These are phyloP conservation scores for Papilio machaon DNA, from an alignment of 1,140 invertebrate species.

Conservation along the genomic window DNA sequence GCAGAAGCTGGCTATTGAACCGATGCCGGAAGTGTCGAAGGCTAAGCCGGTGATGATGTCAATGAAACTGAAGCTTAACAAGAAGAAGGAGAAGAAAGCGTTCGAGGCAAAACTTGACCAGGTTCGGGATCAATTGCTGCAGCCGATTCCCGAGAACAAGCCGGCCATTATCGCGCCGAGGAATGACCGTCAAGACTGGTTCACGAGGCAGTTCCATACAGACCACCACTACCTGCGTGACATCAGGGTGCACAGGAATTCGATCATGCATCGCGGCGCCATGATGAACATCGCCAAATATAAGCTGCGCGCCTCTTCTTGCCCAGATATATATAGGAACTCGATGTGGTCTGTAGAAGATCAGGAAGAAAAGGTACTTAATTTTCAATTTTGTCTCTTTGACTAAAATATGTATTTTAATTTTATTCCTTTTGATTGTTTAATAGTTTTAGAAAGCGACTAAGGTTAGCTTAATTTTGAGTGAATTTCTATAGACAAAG, in stretches of 20 bases:
- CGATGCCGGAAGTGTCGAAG: conserved; percentile 63
- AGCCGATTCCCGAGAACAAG: conserved; percentile 75
- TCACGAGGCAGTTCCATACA: conserved; percentile 82
- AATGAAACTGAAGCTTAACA: conserved; percentile 83
- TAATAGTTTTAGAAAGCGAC: neutral
- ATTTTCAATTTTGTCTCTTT: neutral
- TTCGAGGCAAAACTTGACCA: conserved; percentile 70
- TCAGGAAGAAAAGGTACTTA: conserved; percentile 84
- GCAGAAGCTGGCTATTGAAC: conserved; percentile 82
- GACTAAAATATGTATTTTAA: no score
- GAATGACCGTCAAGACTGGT: conserved; percentile 75
- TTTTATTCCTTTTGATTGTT: no score
- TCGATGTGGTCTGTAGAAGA: conserved; percentile 93
- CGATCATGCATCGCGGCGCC: conserved; percentile 92
- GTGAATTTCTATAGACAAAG: neutral
- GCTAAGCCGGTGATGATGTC: conserved; percentile 84
- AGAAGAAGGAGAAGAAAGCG: conserved; percentile 75
- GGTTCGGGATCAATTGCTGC: conserved; percentile 67
- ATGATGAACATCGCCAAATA: conserved; percentile 92
- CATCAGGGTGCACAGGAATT: conserved; percentile 89
- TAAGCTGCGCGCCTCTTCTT: conserved; percentile 91
- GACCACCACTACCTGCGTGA: conserved; percentile 88
- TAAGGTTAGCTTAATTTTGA: neutral
- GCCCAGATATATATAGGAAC: conserved; percentile 94
- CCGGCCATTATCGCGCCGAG: conserved; percentile 59